These are phyloP conservation scores for Xenops minutus DNA, from an alignment of 2,797 vertebrate species.

Conservation along the genomic window DNA sequence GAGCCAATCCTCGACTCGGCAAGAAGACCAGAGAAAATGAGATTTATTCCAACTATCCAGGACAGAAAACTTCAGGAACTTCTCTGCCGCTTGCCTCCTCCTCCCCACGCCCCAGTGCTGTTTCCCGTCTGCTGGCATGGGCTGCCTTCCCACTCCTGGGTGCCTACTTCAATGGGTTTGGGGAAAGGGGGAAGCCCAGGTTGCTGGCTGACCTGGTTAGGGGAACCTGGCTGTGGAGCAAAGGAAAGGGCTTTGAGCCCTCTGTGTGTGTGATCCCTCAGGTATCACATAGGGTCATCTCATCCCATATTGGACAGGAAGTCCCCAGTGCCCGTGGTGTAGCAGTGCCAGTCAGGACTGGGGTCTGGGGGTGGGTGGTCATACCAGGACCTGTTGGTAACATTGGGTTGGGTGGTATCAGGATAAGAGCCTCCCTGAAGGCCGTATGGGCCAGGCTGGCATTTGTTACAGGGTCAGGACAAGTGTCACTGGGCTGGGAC, in stretches of 20 bases:
- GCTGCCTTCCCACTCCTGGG: not conserved
- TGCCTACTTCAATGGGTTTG: not conserved
- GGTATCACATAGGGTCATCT: not conserved
- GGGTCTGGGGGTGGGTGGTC: not conserved
- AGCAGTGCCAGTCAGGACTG: not conserved
- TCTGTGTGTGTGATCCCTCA: not conserved
- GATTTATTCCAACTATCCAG: conserved; percentile 68
- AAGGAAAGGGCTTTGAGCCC: not conserved
- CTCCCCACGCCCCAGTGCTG: not conserved
- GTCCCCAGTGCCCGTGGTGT: not conserved
- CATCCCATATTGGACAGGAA: not conserved
- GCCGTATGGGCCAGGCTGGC: rapidly evolving
- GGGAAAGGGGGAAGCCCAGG: not conserved
- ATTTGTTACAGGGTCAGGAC: not conserved
- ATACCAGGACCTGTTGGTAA: not conserved
- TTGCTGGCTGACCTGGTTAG: not conserved
- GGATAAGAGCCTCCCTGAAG: not conserved
- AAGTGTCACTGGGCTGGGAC: not conserved
- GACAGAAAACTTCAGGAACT: conserved; percentile 65
- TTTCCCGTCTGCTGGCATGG: conserved; percentile 9
- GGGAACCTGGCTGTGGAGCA: not conserved
- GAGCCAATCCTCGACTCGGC: conserved; percentile 47
- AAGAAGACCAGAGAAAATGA: conserved; percentile 53
- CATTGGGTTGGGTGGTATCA: not conserved
- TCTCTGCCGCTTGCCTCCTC: not conserved